Evolutionary conservation across 1,140 invertebrate genomes (phyloP).

Genomic region (Camponotus pennsylvanicus): DNA sequence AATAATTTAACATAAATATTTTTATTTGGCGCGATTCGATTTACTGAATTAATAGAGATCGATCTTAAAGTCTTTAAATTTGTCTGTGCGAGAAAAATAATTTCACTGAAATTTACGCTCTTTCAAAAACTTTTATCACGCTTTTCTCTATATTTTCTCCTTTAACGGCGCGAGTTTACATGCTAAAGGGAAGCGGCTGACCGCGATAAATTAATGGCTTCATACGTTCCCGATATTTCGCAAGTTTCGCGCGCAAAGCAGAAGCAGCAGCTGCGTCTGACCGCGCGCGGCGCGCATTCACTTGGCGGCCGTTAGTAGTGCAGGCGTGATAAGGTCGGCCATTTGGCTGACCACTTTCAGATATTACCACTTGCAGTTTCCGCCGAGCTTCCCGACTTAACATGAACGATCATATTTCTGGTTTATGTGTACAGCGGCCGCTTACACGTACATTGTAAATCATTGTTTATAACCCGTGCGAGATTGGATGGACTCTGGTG

Average conservation of each 20-base stretch:
- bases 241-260: slow-evolving; percentile 41
- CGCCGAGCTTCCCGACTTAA: slow-evolving; percentile 42
- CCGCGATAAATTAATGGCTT: slow-evolving; percentile 17
- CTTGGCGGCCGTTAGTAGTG: slow-evolving; percentile 68
- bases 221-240: slow-evolving; percentile 6
- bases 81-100: too few relatives aligned
- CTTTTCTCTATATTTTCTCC: neutral
- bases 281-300: slow-evolving; percentile 46
- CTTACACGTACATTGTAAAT: slow-evolving; percentile 43
- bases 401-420: slow-evolving; percentile 42
- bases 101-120: neutral
- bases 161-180: neutral
- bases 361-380: slow-evolving; percentile 53
- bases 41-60: too few relatives aligned
- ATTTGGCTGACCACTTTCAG: slow-evolving; percentile 71
- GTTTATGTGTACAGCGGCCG: slow-evolving; percentile 6
- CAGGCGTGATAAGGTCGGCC: slow-evolving; percentile 64
- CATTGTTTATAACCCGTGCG: slow-evolving; percentile 41
- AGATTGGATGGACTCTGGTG: slow-evolving; percentile 45
- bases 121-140: neutral
- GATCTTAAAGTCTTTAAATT: too few relatives aligned
- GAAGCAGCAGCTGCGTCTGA: slow-evolving; percentile 57
- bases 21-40: too few relatives aligned
- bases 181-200: neutral
- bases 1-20: too few relatives aligned